These are phyloP conservation scores for Wiebesia pumilae DNA, from an alignment of 1,140 invertebrate species.

Conservation along the genomic window DNA sequence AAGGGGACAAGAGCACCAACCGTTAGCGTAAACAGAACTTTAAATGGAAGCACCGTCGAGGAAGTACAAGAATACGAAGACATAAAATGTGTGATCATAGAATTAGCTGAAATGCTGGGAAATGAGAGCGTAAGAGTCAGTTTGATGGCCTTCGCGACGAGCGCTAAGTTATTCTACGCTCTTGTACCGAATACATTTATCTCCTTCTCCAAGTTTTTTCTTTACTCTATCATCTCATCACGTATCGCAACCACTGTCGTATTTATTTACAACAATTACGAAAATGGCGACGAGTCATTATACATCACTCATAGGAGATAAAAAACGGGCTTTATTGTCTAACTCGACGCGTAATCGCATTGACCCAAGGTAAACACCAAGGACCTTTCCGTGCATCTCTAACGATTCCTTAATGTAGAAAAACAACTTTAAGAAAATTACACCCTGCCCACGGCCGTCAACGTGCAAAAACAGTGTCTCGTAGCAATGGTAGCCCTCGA, in stretches of 20 bases:
- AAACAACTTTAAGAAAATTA: background rate
- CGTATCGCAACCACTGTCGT: background rate
- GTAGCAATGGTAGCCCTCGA: background rate
- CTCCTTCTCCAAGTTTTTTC: background rate
- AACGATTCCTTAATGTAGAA: background rate
- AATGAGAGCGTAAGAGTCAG: background rate
- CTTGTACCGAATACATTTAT: background rate
- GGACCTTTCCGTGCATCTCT: background rate
- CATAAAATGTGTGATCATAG: background rate
- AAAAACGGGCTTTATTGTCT: background rate
- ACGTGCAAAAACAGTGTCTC: background rate
- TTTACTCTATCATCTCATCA: background rate
- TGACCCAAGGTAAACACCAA: background rate
- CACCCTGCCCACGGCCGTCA: background rate
- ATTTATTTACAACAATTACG: background rate
- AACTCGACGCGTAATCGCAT: no score
- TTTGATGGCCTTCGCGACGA: background rate
- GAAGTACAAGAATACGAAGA: background rate
- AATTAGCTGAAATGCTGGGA: background rate
- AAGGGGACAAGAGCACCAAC: background rate
- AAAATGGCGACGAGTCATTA: constrained; percentile 19
- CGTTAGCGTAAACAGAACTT: background rate
- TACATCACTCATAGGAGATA: background rate
- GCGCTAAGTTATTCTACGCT: background rate
- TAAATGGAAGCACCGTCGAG: constrained; percentile 17